phyloP scores from a whole-genome alignment of 2,888 invertebrate species.

The Dendrolimus houi region DNA sequence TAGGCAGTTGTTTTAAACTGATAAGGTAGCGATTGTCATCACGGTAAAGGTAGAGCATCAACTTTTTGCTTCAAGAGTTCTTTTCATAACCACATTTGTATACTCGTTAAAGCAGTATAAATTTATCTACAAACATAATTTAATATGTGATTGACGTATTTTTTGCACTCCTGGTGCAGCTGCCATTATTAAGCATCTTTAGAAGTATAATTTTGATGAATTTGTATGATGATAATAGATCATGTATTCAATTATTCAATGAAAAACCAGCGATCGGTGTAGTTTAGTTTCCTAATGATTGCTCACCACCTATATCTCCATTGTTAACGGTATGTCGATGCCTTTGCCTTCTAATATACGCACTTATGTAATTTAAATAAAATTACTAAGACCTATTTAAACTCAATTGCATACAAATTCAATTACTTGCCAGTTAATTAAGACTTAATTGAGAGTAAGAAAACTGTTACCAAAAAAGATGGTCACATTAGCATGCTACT shows the following conservation, averaged over 20 bases:
- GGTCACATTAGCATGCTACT: too few species aligned
- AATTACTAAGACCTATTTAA: too few species aligned
- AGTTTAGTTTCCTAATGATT: too few species aligned
- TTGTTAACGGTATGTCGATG: too few species aligned
- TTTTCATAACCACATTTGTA: conserved; percentile 9
- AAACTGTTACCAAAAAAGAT: too few species aligned
- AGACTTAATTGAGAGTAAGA: too few species aligned
- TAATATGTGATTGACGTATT: conserved; percentile 38
- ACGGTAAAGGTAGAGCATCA: conserved; percentile 2
- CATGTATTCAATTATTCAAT: not conserved
- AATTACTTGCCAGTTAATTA: too few species aligned
- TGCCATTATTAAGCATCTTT: not conserved
- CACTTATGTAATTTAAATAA: too few species aligned
- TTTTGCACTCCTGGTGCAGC: conserved; percentile 13
- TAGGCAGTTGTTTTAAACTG: not conserved
- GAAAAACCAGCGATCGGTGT: too few species aligned
- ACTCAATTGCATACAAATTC: too few species aligned
- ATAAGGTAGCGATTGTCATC: not conserved
- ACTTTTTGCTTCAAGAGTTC: not conserved
- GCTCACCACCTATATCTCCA: too few species aligned
- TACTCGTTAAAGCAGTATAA: conserved; percentile 35
- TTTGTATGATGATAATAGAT: not conserved
- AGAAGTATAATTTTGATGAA: not conserved
- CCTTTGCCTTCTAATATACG: too few species aligned
- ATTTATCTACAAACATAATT: conserved; percentile 28